Percentiles rank a stretch among this genome's conserved stretches.
Evolutionary conservation across 1,140 invertebrate species (phyloP).

Genomic region (Telenomus remus): DNA sequence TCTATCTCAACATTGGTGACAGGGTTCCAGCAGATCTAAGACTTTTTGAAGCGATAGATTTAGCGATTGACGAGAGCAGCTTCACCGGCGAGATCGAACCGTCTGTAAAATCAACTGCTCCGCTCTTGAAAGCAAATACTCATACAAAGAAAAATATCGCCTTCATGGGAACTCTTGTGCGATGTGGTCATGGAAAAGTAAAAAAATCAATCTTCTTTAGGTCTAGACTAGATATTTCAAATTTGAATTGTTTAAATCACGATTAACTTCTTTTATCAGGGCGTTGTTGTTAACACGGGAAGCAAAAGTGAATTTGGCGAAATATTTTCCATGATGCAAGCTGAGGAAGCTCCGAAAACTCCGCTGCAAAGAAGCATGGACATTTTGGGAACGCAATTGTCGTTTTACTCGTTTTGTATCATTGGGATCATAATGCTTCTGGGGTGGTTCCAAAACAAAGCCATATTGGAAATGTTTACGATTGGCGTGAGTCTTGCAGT

Average conservation of each 20-base stretch:
- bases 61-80: conserved; percentile 97
- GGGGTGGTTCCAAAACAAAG: conserved; percentile 95
- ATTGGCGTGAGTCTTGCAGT: conserved; percentile 99
- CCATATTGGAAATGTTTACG: conserved; percentile 98
- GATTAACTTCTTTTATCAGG: conserved; percentile 76
- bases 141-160: conserved; percentile 93
- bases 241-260: background rate
- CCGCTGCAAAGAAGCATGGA: conserved; percentile 99
- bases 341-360: conserved; percentile 98
- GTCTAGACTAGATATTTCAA: conserved; percentile 2
- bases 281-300: conserved; percentile 97
- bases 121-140: conserved; percentile 80
- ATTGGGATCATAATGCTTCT: conserved; percentile 97
- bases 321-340: conserved; percentile 99
- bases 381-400: conserved; percentile 95
- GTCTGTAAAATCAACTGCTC: conserved; percentile 81
- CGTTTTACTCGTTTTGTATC: conserved; percentile 97
- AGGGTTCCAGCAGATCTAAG: conserved; percentile 96
- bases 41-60: conserved; percentile 91
- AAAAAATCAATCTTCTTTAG: too few species aligned
- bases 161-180: conserved; percentile 98
- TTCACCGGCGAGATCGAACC: conserved; percentile 98
- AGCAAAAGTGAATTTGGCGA: conserved; percentile 98
- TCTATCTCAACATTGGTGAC: conserved; percentile 96
- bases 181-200: conserved; percentile 96